Evolutionary conservation across 2,113 vertebrate species (phyloP).

Genomic region (Ranitomeya variabilis): DNA sequence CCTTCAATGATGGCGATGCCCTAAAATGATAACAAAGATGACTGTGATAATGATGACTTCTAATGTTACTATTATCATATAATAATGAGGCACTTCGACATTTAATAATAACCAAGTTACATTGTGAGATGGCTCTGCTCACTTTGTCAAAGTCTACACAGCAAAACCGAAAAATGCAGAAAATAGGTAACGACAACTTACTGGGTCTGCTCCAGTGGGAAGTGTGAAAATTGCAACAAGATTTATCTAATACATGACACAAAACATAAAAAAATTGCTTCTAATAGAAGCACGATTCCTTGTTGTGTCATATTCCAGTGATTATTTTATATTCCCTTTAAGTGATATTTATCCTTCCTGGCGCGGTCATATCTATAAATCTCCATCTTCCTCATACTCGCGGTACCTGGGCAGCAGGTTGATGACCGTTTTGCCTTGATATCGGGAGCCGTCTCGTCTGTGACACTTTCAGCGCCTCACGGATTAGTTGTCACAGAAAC

Average conservation of each 20-base stretch:
- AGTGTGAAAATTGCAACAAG: not conserved
- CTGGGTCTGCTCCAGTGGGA: not conserved
- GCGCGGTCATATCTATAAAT: not conserved
- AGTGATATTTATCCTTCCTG: not conserved
- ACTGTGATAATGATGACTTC: too few species aligned
- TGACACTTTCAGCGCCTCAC: not conserved
- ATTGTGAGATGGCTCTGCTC: not conserved
- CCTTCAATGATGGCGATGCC: too few species aligned
- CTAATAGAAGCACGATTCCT: too few species aligned
- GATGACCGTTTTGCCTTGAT: not conserved
- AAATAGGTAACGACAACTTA: not conserved
- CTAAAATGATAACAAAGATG: too few species aligned
- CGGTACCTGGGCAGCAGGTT: not conserved
- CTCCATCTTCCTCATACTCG: not conserved
- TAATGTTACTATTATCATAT: not conserved
- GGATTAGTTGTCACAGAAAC: slow-evolving; percentile 28
- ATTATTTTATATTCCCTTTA: not conserved
- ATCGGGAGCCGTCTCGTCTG: not conserved
- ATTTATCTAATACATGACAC: too few species aligned
- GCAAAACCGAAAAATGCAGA: not conserved
- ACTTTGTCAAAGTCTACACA: not conserved
- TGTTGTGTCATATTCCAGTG: too few species aligned
- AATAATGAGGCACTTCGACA: not conserved
- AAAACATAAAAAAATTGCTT: too few species aligned
- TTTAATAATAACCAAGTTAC: not conserved